Base-by-base conservation (phyloP, 35 echinoderm and acorn worm species). In the Eucidaris tribuloides region DNA sequence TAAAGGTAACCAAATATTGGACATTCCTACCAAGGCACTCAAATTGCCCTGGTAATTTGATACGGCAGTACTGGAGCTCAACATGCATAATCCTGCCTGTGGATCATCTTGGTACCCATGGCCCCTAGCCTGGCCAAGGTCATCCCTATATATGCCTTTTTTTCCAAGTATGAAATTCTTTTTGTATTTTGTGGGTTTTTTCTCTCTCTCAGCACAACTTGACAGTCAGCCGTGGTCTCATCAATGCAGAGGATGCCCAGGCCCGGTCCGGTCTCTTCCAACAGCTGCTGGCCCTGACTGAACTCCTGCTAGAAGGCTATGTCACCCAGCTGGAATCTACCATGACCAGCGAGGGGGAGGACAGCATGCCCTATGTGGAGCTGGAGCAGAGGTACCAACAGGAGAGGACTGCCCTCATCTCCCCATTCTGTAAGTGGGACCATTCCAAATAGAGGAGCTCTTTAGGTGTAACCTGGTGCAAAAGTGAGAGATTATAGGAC, bases 241-340 rank as follows among this genome's bases (percentile, higher is more conserved):
- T 48, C 31, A 85, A 90, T 45, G 79, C 87, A 37, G 91, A 90
- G 44, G 91, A 93, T 80, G 84, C 62, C 14, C 82, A 90, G 19
- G 43, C 86, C 25, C 84, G 64, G 27, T 78, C 81, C 22, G 81
- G 76, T 37, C 87, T 99, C 14, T 99, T 90, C 64, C 90, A 93
- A 62, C 96, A 99, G 62, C 28, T 99, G 6, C 76, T 89, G 45
- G 66, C 77, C 19, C 11, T 99, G 71, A 99, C 87, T 0, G 96
- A 99, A 2, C 81, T 99, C 30, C 45, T 93, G n/a, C 87, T 99
- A 27, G 87, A 99, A 19, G 96, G 96, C 17, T 99, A 90, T 48
- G 55, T 93, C 1, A 71, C 76, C 38, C 89, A 99, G 83, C 71
- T 99, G 65, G 77, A 93, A 14, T 93, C 96, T 42, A 78, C 92